Evolutionary conservation across 2,888 invertebrate genomes (phyloP).

Genomic region (Hemaris fuciformis): DNA sequence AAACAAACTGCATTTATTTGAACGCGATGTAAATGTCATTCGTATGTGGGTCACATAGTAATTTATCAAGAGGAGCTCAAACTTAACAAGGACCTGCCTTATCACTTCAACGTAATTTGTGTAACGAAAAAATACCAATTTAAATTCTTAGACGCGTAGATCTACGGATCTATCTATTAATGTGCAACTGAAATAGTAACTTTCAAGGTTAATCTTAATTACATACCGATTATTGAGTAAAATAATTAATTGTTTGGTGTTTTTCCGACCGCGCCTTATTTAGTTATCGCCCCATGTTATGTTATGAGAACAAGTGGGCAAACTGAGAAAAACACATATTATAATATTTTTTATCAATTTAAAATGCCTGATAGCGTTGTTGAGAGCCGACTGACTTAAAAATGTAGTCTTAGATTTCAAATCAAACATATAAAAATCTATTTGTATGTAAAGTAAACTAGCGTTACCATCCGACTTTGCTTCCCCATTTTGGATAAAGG

Average conservation of each 20-base stretch:
- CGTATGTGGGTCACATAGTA: constrained; percentile 1
- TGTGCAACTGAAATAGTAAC: neutral
- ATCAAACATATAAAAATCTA: too few relatives aligned
- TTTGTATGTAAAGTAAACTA: too few relatives aligned
- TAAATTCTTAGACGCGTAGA: neutral
- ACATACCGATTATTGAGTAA: neutral
- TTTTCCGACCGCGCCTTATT: too few relatives aligned
- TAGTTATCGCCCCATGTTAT: neutral
- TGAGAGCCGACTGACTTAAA: too few relatives aligned
- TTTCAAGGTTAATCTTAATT: neutral
- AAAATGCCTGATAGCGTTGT: too few relatives aligned
- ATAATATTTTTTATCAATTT: neutral
- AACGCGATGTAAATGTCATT: neutral
- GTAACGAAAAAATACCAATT: neutral
- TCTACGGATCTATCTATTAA: neutral
- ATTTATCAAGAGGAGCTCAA: neutral
- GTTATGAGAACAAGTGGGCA: neutral
- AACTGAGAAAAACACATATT: neutral
- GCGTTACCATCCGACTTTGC: too few relatives aligned
- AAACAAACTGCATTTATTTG: constrained; percentile 1
- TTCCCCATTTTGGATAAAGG: too few relatives aligned
- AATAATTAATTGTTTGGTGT: neutral
- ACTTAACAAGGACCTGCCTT: constrained; percentile 3
- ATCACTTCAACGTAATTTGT: neutral
- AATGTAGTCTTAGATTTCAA: too few relatives aligned